Evolutionary conservation across 2,113 vertebrate species (phyloP), one percentile per base, ranked within the genome.

Genomic region (Myrmecophaga tridactyla): DNA sequence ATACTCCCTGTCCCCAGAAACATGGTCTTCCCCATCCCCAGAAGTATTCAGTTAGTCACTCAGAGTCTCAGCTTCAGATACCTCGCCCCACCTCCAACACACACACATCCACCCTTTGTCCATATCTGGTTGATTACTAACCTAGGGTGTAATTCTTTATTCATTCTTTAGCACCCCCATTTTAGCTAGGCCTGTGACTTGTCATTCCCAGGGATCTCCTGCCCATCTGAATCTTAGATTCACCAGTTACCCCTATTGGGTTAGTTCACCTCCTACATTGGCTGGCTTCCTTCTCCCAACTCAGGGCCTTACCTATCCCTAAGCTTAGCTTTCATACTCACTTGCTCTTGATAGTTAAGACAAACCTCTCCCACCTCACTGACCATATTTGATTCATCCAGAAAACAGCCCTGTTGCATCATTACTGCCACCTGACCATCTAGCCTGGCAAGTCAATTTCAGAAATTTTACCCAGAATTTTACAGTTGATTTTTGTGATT

Each of bases 31-130:
- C 36, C 13, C 31, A 10, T 34, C 65, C 17, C 34, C n/a, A 70
- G 29, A 25, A 6, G 6, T 0, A 0, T 72, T 86, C 48, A 1
- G 31, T 27, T 9, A 17, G 29, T 10, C 13, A 1, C 14, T 3
- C 7, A 18, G 25, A 17, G 13, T 60, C 72, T n/a, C 53, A 36
- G 17, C 72, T 29, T 81, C 53, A 14, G 39, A 29, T 13, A 4
- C 67, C 9, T n/a, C 58, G 13, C 43, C 69, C 17, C 4, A 67
- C 25, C n/a, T 10, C 86, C 36, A 27, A 15, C 56, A n/a, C 6
- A 1, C 20, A 11, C 0, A 3, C 34, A 3, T 9, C 65, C 23
- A 4, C 8, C 0, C 9, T 10, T 6, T 1, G 1, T 1, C 7
- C 0, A 1, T 31, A 0, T 14, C 39, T 7, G 27, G 31, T n/a